Conservation (phyloP, 1,140 invertebrate genomes). For the Drosophila pectinifera region DNA sequence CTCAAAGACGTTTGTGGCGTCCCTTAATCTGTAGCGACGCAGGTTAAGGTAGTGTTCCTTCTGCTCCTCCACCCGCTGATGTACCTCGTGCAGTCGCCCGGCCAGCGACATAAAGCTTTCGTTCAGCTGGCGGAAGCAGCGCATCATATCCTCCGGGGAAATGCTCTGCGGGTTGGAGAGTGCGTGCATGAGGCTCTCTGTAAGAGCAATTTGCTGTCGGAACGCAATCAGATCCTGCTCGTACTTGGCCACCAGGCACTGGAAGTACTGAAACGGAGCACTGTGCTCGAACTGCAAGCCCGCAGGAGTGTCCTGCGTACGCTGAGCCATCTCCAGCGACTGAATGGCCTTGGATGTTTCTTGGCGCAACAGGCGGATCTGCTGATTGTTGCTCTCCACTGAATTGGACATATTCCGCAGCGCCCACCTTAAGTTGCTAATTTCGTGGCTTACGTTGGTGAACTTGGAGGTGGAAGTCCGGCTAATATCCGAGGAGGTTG, state of each 20-base stretch:
- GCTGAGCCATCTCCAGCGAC: slow-evolving; percentile 91
- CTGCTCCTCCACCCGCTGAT: slow-evolving; percentile 90
- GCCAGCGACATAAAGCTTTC: slow-evolving; percentile 94
- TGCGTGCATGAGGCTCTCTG: slow-evolving; percentile 90
- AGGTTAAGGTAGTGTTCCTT: slow-evolving; percentile 94
- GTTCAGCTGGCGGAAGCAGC: slow-evolving; percentile 91
- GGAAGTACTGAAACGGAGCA: slow-evolving; percentile 90
- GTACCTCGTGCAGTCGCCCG: slow-evolving; percentile 92
- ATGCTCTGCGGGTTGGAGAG: slow-evolving; percentile 88
- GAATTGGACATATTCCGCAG: slow-evolving; percentile 86
- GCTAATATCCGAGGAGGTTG: slow-evolving; percentile 92
- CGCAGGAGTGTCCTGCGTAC: slow-evolving; percentile 91
- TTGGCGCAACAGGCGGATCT: slow-evolving; percentile 90
- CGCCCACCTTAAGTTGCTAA: slow-evolving; percentile 76
- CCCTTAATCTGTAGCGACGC: slow-evolving; percentile 91
- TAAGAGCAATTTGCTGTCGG: slow-evolving; percentile 90
- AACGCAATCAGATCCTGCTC: slow-evolving; percentile 89
- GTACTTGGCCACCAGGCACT: slow-evolving; percentile 89
- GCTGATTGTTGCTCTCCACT: slow-evolving; percentile 87
- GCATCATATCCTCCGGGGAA: slow-evolving; percentile 88
- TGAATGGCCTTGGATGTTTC: slow-evolving; percentile 91
- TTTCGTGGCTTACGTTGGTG: slow-evolving; percentile 74
- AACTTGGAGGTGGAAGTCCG: slow-evolving; percentile 85
- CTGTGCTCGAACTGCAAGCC: slow-evolving; percentile 92
- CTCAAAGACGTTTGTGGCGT: slow-evolving; percentile 92